Evolutionary conservation across 2,888 invertebrate species (phyloP), one percentile per base, ranked within the genome.

Genomic region (Blera fallax): DNA sequence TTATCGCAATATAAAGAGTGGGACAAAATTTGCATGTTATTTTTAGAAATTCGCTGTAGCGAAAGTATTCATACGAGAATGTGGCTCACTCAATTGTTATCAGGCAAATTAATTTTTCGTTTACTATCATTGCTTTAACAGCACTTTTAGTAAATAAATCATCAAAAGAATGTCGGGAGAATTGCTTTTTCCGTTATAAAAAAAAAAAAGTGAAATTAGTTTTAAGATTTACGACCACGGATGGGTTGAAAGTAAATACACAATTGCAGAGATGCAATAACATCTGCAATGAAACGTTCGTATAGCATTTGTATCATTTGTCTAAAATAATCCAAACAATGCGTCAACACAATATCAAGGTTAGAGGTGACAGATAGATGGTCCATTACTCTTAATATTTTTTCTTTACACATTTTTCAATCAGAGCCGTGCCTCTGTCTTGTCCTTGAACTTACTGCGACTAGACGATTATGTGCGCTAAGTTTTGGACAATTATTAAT

Each of bases 291-390:
- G 10, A 48, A 3, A 21, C 1, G 21, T 21, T n/a, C n/a, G 21
- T 40, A 14, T 18, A 24, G 0, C 29, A 29, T n/a, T n/a, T n/a
- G n/a, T n/a, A n/a, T n/a, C n/a, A n/a, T n/a, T n/a, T n/a, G n/a
- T n/a, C n/a, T n/a, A n/a, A 29, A 67, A 74, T 40, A 70, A 54
- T 50, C 18, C n/a, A n/a, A 54, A 54, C 34, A 74, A 37, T 69
- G 43, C 58, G 67, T 52, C 73, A 65, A 48, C 11, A 11, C 60
- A 74, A 69, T 74, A 62, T 48, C 62, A 56, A 64, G 81, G 76
- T 69, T 48, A 1, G 3, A 14, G 10, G 27, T 43, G 54, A 69
- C 70, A 34, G 24, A 24, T 14, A 14, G 0, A 4, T 3, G 8
- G 24, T 34, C 18, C 60, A 40, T 60, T 60, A 40, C 5, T 37